phyloP scores from a whole-genome alignment of 1,140 invertebrate genomes.

The Drosophila carrolli region DNA sequence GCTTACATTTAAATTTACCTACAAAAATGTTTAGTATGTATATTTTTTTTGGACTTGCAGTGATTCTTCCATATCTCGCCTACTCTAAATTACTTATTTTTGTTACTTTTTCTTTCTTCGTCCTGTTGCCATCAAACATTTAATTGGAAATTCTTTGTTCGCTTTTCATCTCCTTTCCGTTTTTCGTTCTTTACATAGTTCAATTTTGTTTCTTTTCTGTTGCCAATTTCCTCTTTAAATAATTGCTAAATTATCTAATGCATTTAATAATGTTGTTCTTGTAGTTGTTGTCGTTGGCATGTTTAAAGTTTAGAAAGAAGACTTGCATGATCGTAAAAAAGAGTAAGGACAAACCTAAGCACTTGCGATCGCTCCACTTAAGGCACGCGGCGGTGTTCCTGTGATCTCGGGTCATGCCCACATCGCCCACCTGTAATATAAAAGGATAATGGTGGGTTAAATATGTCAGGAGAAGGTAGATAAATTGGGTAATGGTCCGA shows the following conservation, averaged over 20 bases:
- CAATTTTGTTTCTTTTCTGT: slow-evolving; percentile 37
- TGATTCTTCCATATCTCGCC: slow-evolving; percentile 30
- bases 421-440: slow-evolving; percentile 70
- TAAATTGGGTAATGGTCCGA: no score
- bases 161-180: slow-evolving; percentile 28
- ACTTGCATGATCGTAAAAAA: slow-evolving; percentile 72
- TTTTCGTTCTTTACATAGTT: slow-evolving; percentile 48
- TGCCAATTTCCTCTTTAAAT: slow-evolving; percentile 29
- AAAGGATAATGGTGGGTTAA: background rate
- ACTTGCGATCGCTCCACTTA: slow-evolving; percentile 79
- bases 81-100: slow-evolving; percentile 31
- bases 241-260: slow-evolving; percentile 76
- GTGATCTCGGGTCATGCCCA: slow-evolving; percentile 63
- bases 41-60: slow-evolving; percentile 78
- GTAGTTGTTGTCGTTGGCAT: slow-evolving; percentile 69
- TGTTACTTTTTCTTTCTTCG: slow-evolving; percentile 13
- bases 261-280: slow-evolving; percentile 50
- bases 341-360: slow-evolving; percentile 83
- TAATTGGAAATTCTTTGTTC: slow-evolving; percentile 65
- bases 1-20: slow-evolving; percentile 75
- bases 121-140: slow-evolving; percentile 45
- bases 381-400: slow-evolving; percentile 73
- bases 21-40: slow-evolving; percentile 74
- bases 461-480: no score
- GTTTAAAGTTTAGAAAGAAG: slow-evolving; percentile 72